Evolutionary conservation across 2,797 vertebrate genomes (phyloP).

Genomic region (Trachurus trachurus): DNA sequence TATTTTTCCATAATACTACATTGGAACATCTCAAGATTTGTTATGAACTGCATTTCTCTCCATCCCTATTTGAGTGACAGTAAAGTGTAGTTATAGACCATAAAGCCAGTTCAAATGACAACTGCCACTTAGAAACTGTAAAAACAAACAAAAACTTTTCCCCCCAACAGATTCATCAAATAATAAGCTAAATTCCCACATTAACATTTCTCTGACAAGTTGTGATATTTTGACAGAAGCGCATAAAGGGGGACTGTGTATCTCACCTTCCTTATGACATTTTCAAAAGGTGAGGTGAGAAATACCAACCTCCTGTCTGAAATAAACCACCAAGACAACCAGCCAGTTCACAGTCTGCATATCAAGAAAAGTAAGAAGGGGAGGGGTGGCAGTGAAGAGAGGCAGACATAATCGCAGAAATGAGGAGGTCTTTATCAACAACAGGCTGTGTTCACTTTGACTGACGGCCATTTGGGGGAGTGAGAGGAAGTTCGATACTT

Average conservation of each 20-base stretch:
- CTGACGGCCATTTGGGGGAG: conserved; percentile 63
- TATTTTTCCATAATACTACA: background rate
- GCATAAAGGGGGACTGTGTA: conserved; percentile 37
- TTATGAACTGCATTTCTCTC: background rate
- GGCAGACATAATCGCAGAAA: conserved; percentile 24
- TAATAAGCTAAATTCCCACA: conserved; percentile 13
- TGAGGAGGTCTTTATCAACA: conserved; percentile 58
- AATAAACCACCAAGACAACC: conserved; percentile 60
- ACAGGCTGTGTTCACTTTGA: conserved; percentile 59
- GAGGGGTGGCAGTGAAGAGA: conserved; percentile 37
- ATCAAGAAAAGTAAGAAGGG: conserved; percentile 45
- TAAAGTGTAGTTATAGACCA: background rate
- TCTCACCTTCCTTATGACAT: conserved; percentile 64
- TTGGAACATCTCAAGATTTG: background rate
- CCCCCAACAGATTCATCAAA: conserved; percentile 5
- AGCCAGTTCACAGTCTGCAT: conserved; percentile 57
- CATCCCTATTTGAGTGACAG: background rate
- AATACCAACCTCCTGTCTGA: conserved; percentile 63
- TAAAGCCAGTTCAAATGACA: background rate
- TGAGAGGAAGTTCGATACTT: conserved; percentile 59
- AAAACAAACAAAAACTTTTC: background rate
- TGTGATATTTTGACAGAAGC: conserved; percentile 56
- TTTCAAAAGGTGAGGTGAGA: conserved; percentile 70
- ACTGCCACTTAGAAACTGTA: background rate
- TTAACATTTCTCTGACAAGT: conserved; percentile 37